Evolutionary conservation across 2,797 vertebrate genomes (phyloP), one percentile per base, ranked within the genome.

Genomic region (Scyliorhinus canicula): DNA sequence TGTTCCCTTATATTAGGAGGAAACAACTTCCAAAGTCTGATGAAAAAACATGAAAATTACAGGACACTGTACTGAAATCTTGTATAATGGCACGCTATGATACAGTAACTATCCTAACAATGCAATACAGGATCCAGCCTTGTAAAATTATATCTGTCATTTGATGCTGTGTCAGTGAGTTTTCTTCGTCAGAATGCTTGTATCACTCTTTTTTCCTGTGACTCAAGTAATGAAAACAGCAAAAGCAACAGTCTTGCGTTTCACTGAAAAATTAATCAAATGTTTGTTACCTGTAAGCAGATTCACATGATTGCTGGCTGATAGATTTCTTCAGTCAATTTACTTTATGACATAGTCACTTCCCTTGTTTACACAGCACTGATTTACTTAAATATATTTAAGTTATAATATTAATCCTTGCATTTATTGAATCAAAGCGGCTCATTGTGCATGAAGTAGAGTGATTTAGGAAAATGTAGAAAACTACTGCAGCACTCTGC

Each of bases 261-360:
- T 88, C 16, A 88, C 55, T 88, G 31, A 88, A 82, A 88, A 57
- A 57, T 88, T 11, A 88, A 57, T 88, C 35, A 88, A 88, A 88
- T 60, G 52, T 88, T 88, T 82, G 77, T 82, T 35, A 35, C 12
- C n/a, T 21, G 31, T 12, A 24, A 90, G 55, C 35, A 40, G 14
- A 31, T 60, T 60, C 35, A 90, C 16, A 19, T 86, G 86, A 90
- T 35, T 90, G 16, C 47, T 52, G 26, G 84, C 57, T 90, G 16
- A 63, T 60, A n/a, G 86, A 90, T 63, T 21, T 40, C 6, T 60
- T 60, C 31, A 85, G 84, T 52, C 84, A 85, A 55, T 85, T 85
- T 11, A 86, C 11, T 86, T 86, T 86, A 28, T 31, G 28, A 52
- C 9, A 55, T 55, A n/a, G 55, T 60, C 86, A 63, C 35, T 82